Base-by-base conservation (phyloP, 2,888 invertebrate genomes). In the Choreutis nemorana region DNA sequence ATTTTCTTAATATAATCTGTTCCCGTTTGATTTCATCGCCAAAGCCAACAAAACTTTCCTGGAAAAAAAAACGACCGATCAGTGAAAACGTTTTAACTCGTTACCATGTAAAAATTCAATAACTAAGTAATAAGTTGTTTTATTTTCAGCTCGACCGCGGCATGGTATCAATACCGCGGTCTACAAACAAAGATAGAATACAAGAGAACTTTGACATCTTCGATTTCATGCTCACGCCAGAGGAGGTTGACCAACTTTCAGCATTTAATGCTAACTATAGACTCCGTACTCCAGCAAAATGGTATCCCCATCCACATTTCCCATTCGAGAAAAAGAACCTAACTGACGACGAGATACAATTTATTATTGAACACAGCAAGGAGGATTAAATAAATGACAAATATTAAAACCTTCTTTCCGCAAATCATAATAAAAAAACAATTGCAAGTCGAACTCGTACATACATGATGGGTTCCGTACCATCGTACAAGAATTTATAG, bases 131-230 rank as follows among this genome's bases (percentile, higher is more conserved):
- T 9, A 21, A 4, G 10, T n/a, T n/a, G n/a, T 21, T 34, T 36
- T 38, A 43, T 14, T 63, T 63, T 21, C 45, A 83, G 83, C 39
- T 84, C 35, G 80, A 84, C 34, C 60, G 80, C 8, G 72, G 81
- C 1, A 54, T 80, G n/a, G 64, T 84, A 15, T 81, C 83, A 3
- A 83, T 86, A 34, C 84, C 85, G 1, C 81, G 84, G 37, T 85
- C 85, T 1, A 77, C 78, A 2, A 84, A 83, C 37, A 67, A 71
- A 36, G 59, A 62, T 4, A 75, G 83, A 25, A 81, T 86, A 25
- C 52, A 55, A 30, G 65, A 81, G 45, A 85, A 86, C 45, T 71
- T 84, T 25, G 56, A 80, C 39, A 64, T 85, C 33, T 79, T 83
- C 31, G 81, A 85, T 55, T 85, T 85, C 50, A 48, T 66, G 31